These are phyloP conservation scores for Grammomys surdaster DNA, from an alignment of 2,113 vertebrate genomes.

Conservation along the genomic window DNA sequence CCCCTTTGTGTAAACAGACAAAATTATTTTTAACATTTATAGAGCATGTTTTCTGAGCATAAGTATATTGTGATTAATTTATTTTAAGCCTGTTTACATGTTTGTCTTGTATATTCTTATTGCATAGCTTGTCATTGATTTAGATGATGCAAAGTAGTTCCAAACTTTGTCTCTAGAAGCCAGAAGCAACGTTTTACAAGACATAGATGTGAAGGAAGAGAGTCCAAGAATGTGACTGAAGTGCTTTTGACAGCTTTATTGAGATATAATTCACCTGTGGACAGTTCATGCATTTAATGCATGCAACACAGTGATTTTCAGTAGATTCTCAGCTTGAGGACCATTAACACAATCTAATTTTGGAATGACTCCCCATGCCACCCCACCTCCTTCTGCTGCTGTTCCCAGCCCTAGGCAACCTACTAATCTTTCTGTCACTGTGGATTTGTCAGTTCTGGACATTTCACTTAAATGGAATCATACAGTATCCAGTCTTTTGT, in stretches of 20 bases:
- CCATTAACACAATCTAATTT: constrained; percentile 35
- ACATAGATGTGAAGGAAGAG: not conserved
- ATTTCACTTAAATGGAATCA: constrained; percentile 19
- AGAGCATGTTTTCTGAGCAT: constrained; percentile 10
- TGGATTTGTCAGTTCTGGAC: constrained; percentile 4
- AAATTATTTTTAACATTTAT: constrained; percentile 1
- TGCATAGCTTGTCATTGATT: constrained; percentile 17
- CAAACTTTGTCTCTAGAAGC: constrained; percentile 9
- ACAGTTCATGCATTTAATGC: not conserved
- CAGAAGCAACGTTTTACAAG: not conserved
- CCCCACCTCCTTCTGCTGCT: not conserved
- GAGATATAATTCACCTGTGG: constrained; percentile 3
- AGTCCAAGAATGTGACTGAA: not conserved
- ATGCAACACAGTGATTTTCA: not conserved
- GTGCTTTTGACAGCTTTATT: not conserved
- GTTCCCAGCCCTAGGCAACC: not conserved
- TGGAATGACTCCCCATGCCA: not conserved
- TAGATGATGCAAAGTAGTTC: not conserved
- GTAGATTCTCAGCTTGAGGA: not conserved
- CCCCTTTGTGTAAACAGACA: not conserved
- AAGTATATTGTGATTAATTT: constrained; percentile 46
- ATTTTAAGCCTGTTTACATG: not conserved
- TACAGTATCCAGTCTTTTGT: not conserved
- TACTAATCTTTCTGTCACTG: not conserved
- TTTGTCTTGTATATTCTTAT: constrained; percentile 34